phyloP scores from a whole-genome alignment of 2,888 invertebrate species.

The Drosophila nr. medialis region DNA sequence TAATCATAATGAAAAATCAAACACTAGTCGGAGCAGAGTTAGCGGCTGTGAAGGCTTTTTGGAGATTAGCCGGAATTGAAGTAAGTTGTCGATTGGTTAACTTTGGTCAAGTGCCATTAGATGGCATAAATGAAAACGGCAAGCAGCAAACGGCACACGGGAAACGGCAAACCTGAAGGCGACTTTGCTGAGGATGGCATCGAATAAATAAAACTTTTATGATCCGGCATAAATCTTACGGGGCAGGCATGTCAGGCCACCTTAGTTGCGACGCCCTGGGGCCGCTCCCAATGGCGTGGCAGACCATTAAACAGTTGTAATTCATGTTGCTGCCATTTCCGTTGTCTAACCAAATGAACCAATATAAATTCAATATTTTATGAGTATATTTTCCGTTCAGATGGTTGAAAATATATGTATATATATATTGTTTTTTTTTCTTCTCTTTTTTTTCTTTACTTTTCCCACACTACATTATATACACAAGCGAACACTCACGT shows the following conservation, averaged over 20 bases:
- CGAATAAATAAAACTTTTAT: constrained; percentile 54
- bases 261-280: constrained; percentile 12
- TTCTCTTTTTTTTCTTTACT: constrained; percentile 6
- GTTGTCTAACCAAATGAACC: constrained; percentile 62
- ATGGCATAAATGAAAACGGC: constrained; percentile 7
- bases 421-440: not conserved
- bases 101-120: constrained; percentile 28
- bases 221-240: constrained; percentile 56
- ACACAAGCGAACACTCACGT: constrained; percentile 29
- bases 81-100: constrained; percentile 2
- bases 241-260: constrained; percentile 29
- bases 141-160: not conserved
- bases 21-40: constrained; percentile 7
- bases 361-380: constrained; percentile 72
- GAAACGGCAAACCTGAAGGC: constrained; percentile 6
- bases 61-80: constrained; percentile 3
- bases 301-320: constrained; percentile 61
- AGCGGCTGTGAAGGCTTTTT: constrained; percentile 3
- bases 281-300: constrained; percentile 41
- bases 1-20: constrained; percentile 20
- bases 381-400: constrained; percentile 40
- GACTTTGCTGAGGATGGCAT: constrained; percentile 21
- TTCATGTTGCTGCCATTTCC: constrained; percentile 62
- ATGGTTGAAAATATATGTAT: not conserved
- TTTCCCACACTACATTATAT: not conserved